Evolutionary conservation across 64 coral and sea anemone genomes (phyloP), one percentile per base, ranked within the genome.

Genomic region (Montipora cactus): DNA sequence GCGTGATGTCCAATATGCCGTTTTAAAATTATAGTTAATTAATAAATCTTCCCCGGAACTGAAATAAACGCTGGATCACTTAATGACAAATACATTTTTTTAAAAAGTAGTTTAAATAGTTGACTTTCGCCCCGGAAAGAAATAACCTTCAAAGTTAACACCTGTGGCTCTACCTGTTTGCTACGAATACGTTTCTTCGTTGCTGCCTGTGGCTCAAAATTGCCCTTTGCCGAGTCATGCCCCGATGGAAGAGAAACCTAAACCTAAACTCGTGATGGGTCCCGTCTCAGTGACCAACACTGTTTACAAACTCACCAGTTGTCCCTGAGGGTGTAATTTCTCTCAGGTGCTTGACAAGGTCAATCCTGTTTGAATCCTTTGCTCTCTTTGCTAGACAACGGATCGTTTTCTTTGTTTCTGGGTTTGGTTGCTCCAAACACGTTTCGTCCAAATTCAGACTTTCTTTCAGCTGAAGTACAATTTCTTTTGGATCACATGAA

Each of bases 261-360:
- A 16, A 37, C 28, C 28, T 37, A 37, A 37, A 1, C 37, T 37
- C 2, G 37, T 37, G 37, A 37, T 37, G 37, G 2, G 37, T 37
- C 37, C 37, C 2, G 37, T 2, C 37, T 37, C 37, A 37, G 37
- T 14, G 16, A 68, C 1, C 64, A 68, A 48, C 7, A 80, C 78
- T 80, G 48, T 20, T 12, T 16, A 23, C 53, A 81, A 22, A 81
- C 79, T 37, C 62, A 84, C 81, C 81, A 19, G 81, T 84, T 20
- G 81, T 70, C 16, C 81, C 81, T 67, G 81, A 46, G 44, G 81
- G 81, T 21, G 81, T 70, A 49, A 84, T 70, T 70, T 84, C 44
- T 20, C 81, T 84, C 61, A 71, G 5, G 8, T 84, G 62, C 49
- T 70, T 84, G 11, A 84, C 81, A 12, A 84, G 19, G 5, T 85